These are phyloP conservation scores for Lamprotornis superbus DNA, from an alignment of 2,113 vertebrate species.

Conservation along the genomic window DNA sequence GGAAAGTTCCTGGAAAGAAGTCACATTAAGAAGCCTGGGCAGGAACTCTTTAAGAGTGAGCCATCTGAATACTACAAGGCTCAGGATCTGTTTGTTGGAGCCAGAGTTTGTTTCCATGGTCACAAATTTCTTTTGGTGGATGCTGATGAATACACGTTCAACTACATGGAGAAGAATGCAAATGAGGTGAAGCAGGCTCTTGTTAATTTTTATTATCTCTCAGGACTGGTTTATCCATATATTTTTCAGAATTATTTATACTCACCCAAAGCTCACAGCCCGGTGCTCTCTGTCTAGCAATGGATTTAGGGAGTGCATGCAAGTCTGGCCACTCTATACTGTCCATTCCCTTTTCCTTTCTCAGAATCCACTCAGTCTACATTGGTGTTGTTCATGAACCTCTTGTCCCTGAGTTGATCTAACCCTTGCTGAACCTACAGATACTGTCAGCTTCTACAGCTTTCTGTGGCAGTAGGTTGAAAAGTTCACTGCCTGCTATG, in stretches of 20 bases:
- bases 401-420: not conserved
- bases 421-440: not conserved
- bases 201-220: not conserved
- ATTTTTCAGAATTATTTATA: conserved; percentile 31
- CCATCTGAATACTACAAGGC: conserved; percentile 79
- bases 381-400: not conserved
- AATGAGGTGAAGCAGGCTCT: conserved; percentile 77
- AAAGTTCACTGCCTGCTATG: not conserved
- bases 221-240: not conserved
- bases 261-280: not conserved
- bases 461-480: not conserved
- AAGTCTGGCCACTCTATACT: not conserved
- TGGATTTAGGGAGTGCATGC: not conserved
- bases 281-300: not conserved
- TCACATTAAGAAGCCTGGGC: conserved; percentile 85
- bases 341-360: not conserved
- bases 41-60: conserved; percentile 86
- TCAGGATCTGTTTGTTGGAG: conserved; percentile 87
- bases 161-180: conserved; percentile 87
- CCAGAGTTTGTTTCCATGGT: conserved; percentile 79
- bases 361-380: not conserved
- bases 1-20: conserved; percentile 86
- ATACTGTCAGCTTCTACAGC: not conserved
- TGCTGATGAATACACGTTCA: conserved; percentile 88
- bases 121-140: conserved; percentile 80